A percentile compares a stretch with the other conserved stretches of the same genome.
These are phyloP conservation scores for Heliothis subflexa DNA, from an alignment of 1,140 invertebrate species.

Conservation along the genomic window DNA sequence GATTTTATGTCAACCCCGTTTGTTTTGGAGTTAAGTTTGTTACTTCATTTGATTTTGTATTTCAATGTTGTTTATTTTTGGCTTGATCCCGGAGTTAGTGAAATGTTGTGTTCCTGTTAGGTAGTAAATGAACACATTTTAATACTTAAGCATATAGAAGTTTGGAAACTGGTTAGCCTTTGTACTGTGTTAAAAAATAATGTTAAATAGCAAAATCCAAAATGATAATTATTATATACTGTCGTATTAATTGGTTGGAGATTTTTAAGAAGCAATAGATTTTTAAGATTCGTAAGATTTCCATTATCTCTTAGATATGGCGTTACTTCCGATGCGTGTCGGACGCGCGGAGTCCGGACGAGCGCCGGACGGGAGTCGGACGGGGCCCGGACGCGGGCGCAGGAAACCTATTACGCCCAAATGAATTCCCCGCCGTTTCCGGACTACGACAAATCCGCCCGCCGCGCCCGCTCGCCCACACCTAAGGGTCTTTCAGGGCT, in stretches of 20 bases:
- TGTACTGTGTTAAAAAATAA: no score
- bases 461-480: slow-evolving; percentile 70
- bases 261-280: no score
- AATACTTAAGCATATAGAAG: no score
- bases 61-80: not conserved
- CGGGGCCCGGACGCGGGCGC: slow-evolving; percentile 64
- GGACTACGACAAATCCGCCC: slow-evolving; percentile 80
- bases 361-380: slow-evolving; percentile 62
- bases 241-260: not conserved
- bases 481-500: slow-evolving; percentile 76
- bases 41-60: slow-evolving; percentile 27
- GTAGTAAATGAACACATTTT: no score
- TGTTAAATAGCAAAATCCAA: no score
- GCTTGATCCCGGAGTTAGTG: not conserved
- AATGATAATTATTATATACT: not conserved
- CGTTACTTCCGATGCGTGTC: slow-evolving; percentile 79
- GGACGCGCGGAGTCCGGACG: slow-evolving; percentile 60
- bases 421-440: slow-evolving; percentile 85
- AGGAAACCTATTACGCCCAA: slow-evolving; percentile 86
- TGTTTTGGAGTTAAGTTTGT: slow-evolving; percentile 51
- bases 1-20: slow-evolving; percentile 61
- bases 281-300: slow-evolving; percentile 9
- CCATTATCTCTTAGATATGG: slow-evolving; percentile 49
- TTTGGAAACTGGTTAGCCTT: no score
- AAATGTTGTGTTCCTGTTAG: no score